Evolutionary conservation across 2,113 vertebrate genomes (phyloP), one percentile per base, ranked within the genome.

Genomic region (Nothocercus nigrocapillus): DNA sequence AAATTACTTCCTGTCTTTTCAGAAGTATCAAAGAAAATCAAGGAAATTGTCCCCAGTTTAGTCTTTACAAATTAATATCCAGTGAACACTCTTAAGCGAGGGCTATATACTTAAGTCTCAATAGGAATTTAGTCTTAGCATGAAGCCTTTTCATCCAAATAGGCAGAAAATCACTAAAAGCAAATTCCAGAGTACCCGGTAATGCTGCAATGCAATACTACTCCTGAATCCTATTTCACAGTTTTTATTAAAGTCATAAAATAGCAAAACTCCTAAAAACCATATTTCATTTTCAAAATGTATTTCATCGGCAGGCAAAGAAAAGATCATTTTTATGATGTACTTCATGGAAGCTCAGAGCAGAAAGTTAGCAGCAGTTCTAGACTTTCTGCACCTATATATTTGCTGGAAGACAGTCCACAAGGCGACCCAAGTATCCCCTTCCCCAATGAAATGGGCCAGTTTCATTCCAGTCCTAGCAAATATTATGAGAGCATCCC

Each of bases 161-260:
- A 79, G 53, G 40, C 90, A 96, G 68, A 92, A 95, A 92, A 90
- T 72, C 66, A 79, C 83, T 79, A 76, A 93, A 95, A 94, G 70
- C 77, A 94, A 92, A 93, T 87, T 89, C 86, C 13, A 3, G 28
- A 17, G 69, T 82, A 82, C 82, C 80, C 8, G 2, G 76, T 49
- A 94, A 88, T 34, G 61, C 82, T 94, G 78, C 74, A 84, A 79
- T 56, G 27, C 95, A 94, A 94, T 82, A 94, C 34, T 86, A 73
- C 67, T 80, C 70, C 76, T 73, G 88, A 94, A 90, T 73, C 53
- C 74, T 84, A 94, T 79, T 90, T 90, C 88, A 94, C 58, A 84
- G 62, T 72, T 95, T 96, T 51, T 2, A 94, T 92, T 5, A 66
- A 92, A 96, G 86, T 87, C 85, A 74, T 84, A 88, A 96, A 94